phyloP scores from a whole-genome alignment of 2,888 invertebrate species.

The Sicus ferrugineus region DNA sequence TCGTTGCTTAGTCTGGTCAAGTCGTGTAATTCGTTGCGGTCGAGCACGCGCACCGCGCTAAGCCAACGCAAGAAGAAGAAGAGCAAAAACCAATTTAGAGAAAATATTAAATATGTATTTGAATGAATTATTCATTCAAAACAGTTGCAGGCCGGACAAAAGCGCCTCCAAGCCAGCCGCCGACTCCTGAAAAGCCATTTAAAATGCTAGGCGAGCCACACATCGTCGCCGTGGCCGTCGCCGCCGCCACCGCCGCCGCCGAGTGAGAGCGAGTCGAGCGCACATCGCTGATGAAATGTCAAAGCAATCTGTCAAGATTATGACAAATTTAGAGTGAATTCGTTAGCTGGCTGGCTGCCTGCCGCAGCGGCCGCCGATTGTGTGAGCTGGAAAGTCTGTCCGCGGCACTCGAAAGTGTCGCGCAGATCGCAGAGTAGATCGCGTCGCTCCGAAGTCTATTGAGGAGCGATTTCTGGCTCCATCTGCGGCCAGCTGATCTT shows the following conservation, averaged over 20 bases:
- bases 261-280: conserved; percentile 10
- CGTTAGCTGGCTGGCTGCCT: background rate
- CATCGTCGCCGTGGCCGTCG: background rate
- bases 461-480: background rate
- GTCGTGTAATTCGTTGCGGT: conserved; percentile 18
- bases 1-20: background rate
- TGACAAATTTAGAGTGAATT: conserved; percentile 35
- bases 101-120: conserved; percentile 5
- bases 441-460: background rate
- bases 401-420: background rate
- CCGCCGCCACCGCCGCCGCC: background rate
- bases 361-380: background rate
- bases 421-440: background rate
- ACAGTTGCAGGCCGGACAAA: conserved; percentile 20
- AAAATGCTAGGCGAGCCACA: background rate
- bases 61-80: background rate
- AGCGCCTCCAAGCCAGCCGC: background rate
- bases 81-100: conserved; percentile 5
- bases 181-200: background rate
- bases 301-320: conserved; percentile 42
- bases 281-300: conserved; percentile 37
- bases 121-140: conserved; percentile 31
- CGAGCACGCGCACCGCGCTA: conserved; percentile 16
- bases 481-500: conserved; percentile 6
- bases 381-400: background rate